Base-by-base conservation (phyloP, 2,888 invertebrate genomes). In the Mimas tiliae region DNA sequence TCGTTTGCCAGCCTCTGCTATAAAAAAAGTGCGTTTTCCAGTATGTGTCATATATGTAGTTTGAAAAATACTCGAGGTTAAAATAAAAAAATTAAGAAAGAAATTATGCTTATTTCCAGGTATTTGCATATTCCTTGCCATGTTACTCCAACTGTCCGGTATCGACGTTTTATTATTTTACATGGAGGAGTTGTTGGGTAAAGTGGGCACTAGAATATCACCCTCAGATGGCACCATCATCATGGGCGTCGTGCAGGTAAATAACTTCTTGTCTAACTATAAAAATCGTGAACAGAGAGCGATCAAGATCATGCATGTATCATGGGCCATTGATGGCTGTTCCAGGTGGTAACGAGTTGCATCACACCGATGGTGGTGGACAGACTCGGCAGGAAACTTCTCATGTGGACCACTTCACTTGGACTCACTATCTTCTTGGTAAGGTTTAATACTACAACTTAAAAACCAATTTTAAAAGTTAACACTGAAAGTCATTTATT, bases 71-170 rank as follows among this genome's bases (percentile, higher is more conserved):
- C n/a, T n/a, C n/a, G n/a, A n/a, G n/a, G n/a, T n/a, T n/a, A n/a
- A n/a, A n/a, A n/a, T n/a, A n/a, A n/a, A n/a, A n/a, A n/a, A 14
- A 45, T 45, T n/a, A n/a, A n/a, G 1, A 42, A 6, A 8, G 16
- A 9, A 16, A 42, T n/a, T n/a, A 6, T 48, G 8, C 47, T 11
- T 65, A 63, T 52, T 51, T 63, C 0, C 72, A 92, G 92, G 93
- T 68, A 95, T 96, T 68, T 96, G 96, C 52, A 95, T 95, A 62
- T 95, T 96, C 63, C 91, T 98, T 68, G 96, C 97, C 69, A 93
- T 95, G 78, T 95, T 98, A 79, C 97, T 98, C 76, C 98, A 98
- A 82, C 87, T 97, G 50, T 96, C 96, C 0, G 97, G 97, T 0
- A 96, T 97, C 69, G 97, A 97, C 80, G 96, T 97, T 0, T 94